phyloP scores from a whole-genome alignment of 2,888 invertebrate genomes.

The Acronicta leporina region DNA sequence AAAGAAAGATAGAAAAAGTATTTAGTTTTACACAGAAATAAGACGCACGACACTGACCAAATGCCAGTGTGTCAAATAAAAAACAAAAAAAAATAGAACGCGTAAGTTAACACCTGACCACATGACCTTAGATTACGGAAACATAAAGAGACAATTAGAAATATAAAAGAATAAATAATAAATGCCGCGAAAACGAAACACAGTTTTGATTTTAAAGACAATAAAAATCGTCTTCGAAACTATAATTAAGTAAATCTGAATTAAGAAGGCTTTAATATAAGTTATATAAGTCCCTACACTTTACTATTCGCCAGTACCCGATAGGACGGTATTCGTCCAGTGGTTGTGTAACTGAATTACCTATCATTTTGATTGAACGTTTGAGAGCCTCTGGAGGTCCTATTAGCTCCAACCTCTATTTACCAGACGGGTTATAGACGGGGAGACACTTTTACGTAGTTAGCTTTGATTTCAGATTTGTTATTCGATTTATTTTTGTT shows the following conservation, averaged over 20 bases:
- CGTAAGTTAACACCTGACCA: too few species aligned
- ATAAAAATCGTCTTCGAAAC: too few species aligned
- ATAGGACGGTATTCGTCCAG: constrained; percentile 79
- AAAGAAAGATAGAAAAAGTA: too few species aligned
- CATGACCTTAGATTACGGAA: too few species aligned
- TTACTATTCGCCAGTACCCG: constrained; percentile 63
- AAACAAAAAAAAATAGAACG: too few species aligned
- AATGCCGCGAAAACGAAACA: too few species aligned
- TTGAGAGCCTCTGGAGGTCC: constrained; percentile 79
- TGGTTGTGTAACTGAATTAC: constrained; percentile 85
- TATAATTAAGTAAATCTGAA: neutral
- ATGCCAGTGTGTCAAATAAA: too few species aligned
- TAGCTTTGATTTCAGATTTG: constrained; percentile 36
- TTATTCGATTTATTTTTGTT: constrained; percentile 44
- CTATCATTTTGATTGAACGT: constrained; percentile 88
- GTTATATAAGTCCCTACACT: constrained; percentile 40
- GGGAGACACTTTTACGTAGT: constrained; percentile 57
- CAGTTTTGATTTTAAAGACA: too few species aligned
- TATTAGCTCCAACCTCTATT: constrained; percentile 76
- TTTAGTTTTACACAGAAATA: too few species aligned
- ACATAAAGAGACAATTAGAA: too few species aligned
- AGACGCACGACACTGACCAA: too few species aligned
- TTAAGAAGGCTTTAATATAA: neutral
- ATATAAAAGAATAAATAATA: too few species aligned
- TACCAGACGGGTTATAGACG: constrained; percentile 65